A percentile compares a stretch with the other conserved stretches of the same genome.
Conservation (phyloP, 2,888 invertebrate genomes). For the Dynastes maya region DNA sequence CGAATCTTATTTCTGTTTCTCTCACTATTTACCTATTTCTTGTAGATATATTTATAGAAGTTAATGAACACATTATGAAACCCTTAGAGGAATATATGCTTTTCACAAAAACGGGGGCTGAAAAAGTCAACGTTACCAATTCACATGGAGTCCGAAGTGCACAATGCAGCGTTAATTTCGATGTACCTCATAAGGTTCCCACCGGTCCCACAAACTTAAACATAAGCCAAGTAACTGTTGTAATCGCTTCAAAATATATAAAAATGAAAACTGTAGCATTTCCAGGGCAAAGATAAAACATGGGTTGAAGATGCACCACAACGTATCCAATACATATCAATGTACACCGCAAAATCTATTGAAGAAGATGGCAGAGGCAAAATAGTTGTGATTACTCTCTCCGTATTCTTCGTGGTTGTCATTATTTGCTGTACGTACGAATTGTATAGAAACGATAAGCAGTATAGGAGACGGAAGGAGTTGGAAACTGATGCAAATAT, state of each 20-base stretch:
- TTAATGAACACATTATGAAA: conserved; percentile 90
- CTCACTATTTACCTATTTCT: background rate
- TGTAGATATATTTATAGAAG: conserved; percentile 88
- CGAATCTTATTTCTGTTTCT: background rate
- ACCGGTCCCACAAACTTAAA: conserved; percentile 75
- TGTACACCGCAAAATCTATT: conserved; percentile 81
- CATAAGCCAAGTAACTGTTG: conserved; percentile 73
- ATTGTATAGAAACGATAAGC: conserved; percentile 84
- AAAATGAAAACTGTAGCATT: background rate
- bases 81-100: conserved; percentile 94
- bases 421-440: conserved; percentile 80
- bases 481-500: conserved; percentile 85
- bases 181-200: conserved; percentile 74
- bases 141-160: conserved; percentile 89
- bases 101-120: conserved; percentile 88
- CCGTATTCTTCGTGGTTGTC: conserved; percentile 82
- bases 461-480: conserved; percentile 81
- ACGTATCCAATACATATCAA: conserved; percentile 82
- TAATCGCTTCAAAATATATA: background rate
- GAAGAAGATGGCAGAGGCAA: conserved; percentile 86
- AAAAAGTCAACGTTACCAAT: conserved; percentile 90
- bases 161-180: conserved; percentile 88
- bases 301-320: conserved; percentile 91
- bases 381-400: conserved; percentile 86
- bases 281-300: conserved; percentile 82